Evolutionary conservation across 2,888 invertebrate genomes (phyloP).

Genomic region (Tholera decimalis): DNA sequence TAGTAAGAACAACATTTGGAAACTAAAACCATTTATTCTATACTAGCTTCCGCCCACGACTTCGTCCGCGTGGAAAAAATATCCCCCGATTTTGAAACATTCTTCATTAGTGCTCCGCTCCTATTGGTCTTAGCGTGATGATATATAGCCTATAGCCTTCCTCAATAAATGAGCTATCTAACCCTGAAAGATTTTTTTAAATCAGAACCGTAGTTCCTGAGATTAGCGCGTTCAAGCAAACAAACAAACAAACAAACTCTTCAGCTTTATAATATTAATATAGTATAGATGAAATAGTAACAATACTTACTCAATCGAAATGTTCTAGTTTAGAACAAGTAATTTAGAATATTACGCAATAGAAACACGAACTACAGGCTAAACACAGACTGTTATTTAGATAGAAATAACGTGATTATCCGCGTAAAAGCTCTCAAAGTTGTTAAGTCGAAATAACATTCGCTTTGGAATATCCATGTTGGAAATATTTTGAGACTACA

Average conservation of each 20-base stretch:
- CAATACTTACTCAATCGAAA: not conserved
- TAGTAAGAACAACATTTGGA: not conserved
- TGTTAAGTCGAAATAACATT: conserved; percentile 38
- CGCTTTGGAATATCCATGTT: conserved; percentile 29
- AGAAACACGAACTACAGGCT: not conserved
- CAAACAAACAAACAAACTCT: too few species aligned
- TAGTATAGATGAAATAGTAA: not conserved
- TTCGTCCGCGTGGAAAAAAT: too few species aligned
- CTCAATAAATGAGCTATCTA: too few species aligned
- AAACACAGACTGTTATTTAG: conserved; percentile 4
- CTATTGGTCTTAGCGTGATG: too few species aligned
- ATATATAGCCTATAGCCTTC: too few species aligned
- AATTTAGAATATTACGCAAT: not conserved
- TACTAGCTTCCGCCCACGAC: too few species aligned
- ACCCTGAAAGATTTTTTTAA: too few species aligned
- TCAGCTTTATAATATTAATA: too few species aligned
- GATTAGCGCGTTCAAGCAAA: too few species aligned
- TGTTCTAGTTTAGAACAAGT: not conserved
- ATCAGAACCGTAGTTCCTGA: too few species aligned
- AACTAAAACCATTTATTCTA: not conserved
- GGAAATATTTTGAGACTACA: conserved; percentile 24
- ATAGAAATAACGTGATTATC: conserved; percentile 31
- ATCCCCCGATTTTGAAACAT: too few species aligned
- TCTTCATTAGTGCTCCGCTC: too few species aligned
- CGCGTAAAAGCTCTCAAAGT: conserved; percentile 32